These are phyloP conservation scores for Resseliella maxima DNA, from an alignment of 2,888 invertebrate species.

Conservation along the genomic window DNA sequence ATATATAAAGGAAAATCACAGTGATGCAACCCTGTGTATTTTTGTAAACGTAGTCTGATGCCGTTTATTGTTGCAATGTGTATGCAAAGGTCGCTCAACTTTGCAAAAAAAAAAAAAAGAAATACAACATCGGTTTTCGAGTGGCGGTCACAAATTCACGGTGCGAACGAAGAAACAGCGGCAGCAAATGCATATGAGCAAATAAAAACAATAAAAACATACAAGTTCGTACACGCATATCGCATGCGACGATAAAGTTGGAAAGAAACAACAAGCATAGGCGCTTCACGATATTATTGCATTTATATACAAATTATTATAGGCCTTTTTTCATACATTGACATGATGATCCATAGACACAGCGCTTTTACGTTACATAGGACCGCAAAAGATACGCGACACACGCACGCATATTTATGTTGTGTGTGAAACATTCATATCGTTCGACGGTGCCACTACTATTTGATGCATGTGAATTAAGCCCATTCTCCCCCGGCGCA, in stretches of 20 bases:
- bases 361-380: conserved; percentile 18
- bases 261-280: background rate
- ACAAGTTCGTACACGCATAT: background rate
- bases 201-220: conserved; percentile 24
- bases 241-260: background rate
- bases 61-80: conserved; percentile 20
- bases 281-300: background rate
- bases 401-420: conserved; percentile 15
- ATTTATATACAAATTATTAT: background rate
- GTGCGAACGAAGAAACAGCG: background rate
- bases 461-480: conserved; percentile 37
- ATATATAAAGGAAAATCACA: background rate
- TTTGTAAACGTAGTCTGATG: background rate
- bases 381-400: background rate
- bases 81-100: conserved; percentile 54
- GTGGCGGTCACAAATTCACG: conserved; percentile 31
- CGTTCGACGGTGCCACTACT: background rate
- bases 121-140: too few relatives aligned
- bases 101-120: background rate
- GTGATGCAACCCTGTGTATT: conserved; percentile 32
- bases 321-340: conserved; percentile 43
- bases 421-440: conserved; percentile 3
- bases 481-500: background rate
- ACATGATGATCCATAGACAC: conserved; percentile 15
- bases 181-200: background rate